Evolutionary conservation across 2,797 vertebrate species (phyloP).

Genomic region (Lutjanus argentimaculatus): DNA sequence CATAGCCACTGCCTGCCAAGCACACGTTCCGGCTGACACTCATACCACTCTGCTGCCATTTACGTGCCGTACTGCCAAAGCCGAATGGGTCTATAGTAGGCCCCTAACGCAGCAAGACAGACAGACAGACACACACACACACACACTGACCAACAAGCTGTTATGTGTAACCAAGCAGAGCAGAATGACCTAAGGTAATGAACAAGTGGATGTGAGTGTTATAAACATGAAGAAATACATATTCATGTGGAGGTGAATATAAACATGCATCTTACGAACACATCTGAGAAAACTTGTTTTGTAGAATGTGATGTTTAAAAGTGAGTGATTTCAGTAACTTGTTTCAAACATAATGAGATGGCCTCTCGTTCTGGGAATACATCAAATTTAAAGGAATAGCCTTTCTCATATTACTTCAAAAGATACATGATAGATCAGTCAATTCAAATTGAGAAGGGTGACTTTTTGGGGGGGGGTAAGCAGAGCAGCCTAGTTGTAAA

Average conservation of each 20-base stretch:
- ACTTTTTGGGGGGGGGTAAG: not conserved
- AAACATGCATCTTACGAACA: conserved; percentile 17
- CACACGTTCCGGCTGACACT: conserved; percentile 75
- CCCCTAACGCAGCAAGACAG: conserved; percentile 43
- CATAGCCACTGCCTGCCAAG: conserved; percentile 79
- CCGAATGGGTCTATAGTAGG: conserved; percentile 59
- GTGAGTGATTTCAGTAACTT: not conserved
- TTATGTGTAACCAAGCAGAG: conserved; percentile 56
- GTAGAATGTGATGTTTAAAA: conserved; percentile 4
- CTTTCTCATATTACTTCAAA: not conserved
- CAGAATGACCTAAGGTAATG: conserved; percentile 55
- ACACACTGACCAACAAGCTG: conserved; percentile 47
- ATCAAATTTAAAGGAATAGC: conserved; percentile 21
- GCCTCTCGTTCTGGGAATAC: not conserved
- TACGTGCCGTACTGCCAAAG: conserved; percentile 60
- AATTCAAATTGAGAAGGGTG: not conserved
- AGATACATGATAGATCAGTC: not conserved
- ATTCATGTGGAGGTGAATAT: conserved; percentile 14
- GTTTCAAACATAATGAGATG: conserved; percentile 12
- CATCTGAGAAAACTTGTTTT: conserved; percentile 8
- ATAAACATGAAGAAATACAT: conserved; percentile 39
- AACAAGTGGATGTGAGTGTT: conserved; percentile 37
- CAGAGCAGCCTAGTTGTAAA: not conserved
- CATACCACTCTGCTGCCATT: conserved; percentile 73
- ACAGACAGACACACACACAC: conserved; percentile 18